Evolutionary conservation across 2,888 invertebrate species (phyloP), one percentile per base, ranked within the genome.

Genomic region (Troides aeacus): DNA sequence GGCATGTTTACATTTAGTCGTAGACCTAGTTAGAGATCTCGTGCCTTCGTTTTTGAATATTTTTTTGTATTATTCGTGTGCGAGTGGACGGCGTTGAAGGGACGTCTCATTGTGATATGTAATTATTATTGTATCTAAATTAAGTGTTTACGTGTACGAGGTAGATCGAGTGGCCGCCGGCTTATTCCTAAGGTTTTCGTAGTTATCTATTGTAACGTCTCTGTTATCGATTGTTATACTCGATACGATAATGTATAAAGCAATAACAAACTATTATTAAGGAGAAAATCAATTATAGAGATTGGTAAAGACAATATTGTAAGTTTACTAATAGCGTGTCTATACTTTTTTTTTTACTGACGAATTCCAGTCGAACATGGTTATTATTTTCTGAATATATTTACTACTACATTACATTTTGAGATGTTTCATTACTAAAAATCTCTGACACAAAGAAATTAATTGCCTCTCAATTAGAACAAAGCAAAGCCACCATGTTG

Each of bases 51-150:
- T 89, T 87, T 88, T 82, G 50, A 63, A 63, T 87, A 18, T 53
- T 53, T 87, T 84, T 86, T 84, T 84, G 81, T 87, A 86, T 85
- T 86, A 84, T 86, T 85, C 82, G 86, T 86, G 85, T 90, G 90
- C 85, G 88, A 87, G 87, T 89, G 88, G 84, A 84, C 85, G 83
- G 81, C 85, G 86, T 86, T 84, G 86, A 88, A 87, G 88, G 87
- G 89, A 90, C 87, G 90, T 90, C 90, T 90, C 91, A 92, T 90
- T 92, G 92, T 92, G 92, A 92, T 92, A 92, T 92, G 90, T 92
- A 91, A 92, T 91, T 92, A 92, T 88, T 90, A 89, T 89, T 84
- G 81, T 88, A 89, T 89, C 91, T 91, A 91, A 91, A 90, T 90
- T 92, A 90, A 91, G 90, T 90, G 88, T 89, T 87, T 90, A 89